Conservation (phyloP, 1,140 invertebrate species). For the Ruditapes philippinarum region DNA sequence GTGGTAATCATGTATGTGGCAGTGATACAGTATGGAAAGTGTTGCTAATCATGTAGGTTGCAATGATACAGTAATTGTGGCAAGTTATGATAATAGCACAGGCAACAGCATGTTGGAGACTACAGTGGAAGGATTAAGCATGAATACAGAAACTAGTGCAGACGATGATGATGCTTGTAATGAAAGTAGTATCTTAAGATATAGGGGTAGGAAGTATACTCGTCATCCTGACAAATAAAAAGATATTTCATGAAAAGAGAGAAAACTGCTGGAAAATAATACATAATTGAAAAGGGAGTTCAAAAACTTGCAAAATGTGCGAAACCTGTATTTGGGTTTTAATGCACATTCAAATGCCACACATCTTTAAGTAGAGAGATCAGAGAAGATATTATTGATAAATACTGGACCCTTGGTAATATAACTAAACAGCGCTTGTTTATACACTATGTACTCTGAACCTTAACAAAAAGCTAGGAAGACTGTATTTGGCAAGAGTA, state of each 20-base stretch:
- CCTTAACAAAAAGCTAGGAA: not conserved
- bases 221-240: not conserved
- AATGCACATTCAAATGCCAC: slow-evolving; percentile 27
- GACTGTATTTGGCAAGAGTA: not conserved
- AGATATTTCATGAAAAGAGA: not conserved
- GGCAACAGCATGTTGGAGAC: too few relatives aligned
- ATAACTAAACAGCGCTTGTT: not conserved
- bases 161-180: too few relatives aligned
- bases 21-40: too few relatives aligned
- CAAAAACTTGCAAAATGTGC: not conserved
- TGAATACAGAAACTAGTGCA: too few relatives aligned
- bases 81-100: too few relatives aligned
- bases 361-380: not conserved
- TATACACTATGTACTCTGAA: not conserved
- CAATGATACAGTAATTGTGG: too few relatives aligned
- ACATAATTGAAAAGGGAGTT: not conserved
- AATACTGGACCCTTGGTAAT: slow-evolving; percentile 6
- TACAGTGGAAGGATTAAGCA: too few relatives aligned
- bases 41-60: too few relatives aligned
- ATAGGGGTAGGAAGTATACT: not conserved
- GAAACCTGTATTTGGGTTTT: not conserved
- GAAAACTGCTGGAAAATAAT: not conserved
- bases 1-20: too few relatives aligned
- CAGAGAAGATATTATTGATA: slow-evolving; percentile 31
- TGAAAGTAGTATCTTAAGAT: not conserved